Evolutionary conservation across 2,888 invertebrate species (phyloP).

Genomic region (Platynereis dumerilii): DNA sequence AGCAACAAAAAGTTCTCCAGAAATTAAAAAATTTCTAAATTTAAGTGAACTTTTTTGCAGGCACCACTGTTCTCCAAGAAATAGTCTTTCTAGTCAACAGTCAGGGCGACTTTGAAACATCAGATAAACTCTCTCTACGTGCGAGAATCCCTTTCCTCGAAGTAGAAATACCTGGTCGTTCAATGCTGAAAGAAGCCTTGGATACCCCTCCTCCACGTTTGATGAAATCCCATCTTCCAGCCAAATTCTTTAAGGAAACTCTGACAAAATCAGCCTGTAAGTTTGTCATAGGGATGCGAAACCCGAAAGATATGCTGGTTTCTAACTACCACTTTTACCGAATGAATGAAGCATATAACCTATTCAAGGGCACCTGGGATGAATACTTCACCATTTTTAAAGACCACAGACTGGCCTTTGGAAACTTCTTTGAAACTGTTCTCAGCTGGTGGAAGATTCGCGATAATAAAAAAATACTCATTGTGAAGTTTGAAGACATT

Average conservation of each 20-base stretch:
- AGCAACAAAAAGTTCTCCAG: no score
- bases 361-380: not conserved
- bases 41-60: not conserved
- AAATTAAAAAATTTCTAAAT: no score
- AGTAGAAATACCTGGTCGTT: not conserved
- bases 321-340: not conserved
- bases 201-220: not conserved
- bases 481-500: not conserved
- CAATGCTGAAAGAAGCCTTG: not conserved
- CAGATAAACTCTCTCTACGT: not conserved
- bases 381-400: not conserved
- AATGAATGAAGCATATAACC: not conserved
- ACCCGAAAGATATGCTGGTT: not conserved
- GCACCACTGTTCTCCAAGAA: not conserved
- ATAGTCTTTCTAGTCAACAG: not conserved
- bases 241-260: not conserved
- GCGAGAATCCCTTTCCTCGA: not conserved
- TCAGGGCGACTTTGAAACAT: not conserved
- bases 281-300: not conserved
- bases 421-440: not conserved
- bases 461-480: not conserved
- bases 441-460: not conserved
- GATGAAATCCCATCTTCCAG: not conserved
- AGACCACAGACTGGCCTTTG: not conserved
- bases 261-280: not conserved